These are phyloP conservation scores for Ivindomyrus marchei DNA, from an alignment of 2,113 vertebrate species.

Conservation along the genomic window DNA sequence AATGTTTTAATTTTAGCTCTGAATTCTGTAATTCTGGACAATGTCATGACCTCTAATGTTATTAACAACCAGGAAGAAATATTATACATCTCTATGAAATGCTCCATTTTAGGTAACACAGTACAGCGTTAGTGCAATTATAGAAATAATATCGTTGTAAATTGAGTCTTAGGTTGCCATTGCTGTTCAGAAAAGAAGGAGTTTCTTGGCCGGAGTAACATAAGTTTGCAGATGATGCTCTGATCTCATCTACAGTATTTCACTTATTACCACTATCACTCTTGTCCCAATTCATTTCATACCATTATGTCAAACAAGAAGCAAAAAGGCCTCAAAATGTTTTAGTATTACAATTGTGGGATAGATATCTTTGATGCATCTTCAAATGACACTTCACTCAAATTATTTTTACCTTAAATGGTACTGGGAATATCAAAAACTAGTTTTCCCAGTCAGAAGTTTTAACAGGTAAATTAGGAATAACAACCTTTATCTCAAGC, in stretches of 20 bases:
- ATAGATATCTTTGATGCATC: neutral
- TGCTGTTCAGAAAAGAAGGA: neutral
- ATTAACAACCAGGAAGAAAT: too few species aligned
- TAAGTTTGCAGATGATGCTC: neutral
- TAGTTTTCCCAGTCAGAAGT: neutral
- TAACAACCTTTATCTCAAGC: neutral
- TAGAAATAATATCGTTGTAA: neutral
- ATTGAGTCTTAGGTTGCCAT: neutral
- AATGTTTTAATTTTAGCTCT: too few species aligned
- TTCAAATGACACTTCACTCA: neutral
- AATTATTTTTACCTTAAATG: neutral
- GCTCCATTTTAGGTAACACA: neutral
- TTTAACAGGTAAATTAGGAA: neutral
- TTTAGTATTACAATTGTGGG: neutral
- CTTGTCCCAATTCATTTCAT: neutral
- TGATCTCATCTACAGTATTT: neutral
- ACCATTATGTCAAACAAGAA: neutral
- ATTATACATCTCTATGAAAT: too few species aligned
- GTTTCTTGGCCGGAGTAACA: neutral
- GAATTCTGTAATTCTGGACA: too few species aligned
- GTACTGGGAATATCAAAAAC: neutral
- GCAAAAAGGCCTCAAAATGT: neutral
- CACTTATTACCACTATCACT: neutral
- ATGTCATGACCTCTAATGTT: too few species aligned
- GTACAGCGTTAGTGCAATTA: neutral